Base-by-base conservation (phyloP, 2,888 invertebrate genomes). In the Drosophila emarginata region DNA sequence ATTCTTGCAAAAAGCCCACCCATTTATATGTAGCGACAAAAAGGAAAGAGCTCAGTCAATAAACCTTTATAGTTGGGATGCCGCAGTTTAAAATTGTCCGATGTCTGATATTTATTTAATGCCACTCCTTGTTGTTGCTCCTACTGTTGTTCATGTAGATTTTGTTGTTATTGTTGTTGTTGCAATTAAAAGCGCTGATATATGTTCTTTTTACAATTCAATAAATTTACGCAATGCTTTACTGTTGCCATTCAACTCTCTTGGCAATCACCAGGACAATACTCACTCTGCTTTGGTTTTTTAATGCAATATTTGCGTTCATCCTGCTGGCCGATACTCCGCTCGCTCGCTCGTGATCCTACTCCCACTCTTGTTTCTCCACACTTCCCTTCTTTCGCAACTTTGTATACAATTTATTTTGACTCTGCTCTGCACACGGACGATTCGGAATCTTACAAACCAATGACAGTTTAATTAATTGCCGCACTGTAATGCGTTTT, bases 171-270 rank as follows among this genome's bases (percentile, higher is more conserved):
- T 76, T 68, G 37, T 32, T 77, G 65, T 61, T 78, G 78, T 74
- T 69, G 87, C 88, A 84, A 88, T 84, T 88, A 83, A 87, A 86
- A 89, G 70, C 83, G 88, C 88, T 86, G 89, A 86, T 86, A 89
- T 86, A 86, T 89, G 86, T 82, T 75, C 76, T 82, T 89, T 86
- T 86, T 86, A 82, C 85, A 87, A 87, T 89, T 89, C 85, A 86
- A 86, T 86, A 89, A 86, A 89, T 86, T 89, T 76, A 76, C 77
- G 76, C 78, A 78, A 74, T 79, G 74, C 76, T 74, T 80, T 78
- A 84, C 71, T 67, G 71, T 64, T 65, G 75, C 65, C 70, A 67
- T 57, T 76, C 72, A 72, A 56, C 59, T 39, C 28, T 6, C 32
- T 32, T 15, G 37, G 21, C 61, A 23, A 18, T 23, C 39, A 4